Evolutionary conservation across 1,140 invertebrate species (phyloP).

Genomic region (Mercenaria mercenaria): DNA sequence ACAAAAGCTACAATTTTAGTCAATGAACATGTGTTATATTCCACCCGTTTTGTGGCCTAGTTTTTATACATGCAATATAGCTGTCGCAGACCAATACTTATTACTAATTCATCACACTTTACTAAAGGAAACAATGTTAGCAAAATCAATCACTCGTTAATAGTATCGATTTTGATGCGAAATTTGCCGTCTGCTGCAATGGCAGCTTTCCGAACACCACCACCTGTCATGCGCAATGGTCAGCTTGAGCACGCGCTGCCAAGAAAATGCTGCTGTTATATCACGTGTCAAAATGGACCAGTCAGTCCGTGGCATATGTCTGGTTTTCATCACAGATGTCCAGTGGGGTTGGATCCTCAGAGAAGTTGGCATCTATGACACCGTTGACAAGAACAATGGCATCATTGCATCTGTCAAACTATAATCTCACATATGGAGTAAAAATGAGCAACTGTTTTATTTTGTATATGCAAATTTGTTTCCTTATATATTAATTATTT

Average conservation of each 20-base stretch:
- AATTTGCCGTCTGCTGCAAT: constrained; percentile 21
- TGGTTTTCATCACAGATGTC: constrained; percentile 34
- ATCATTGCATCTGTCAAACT: no score
- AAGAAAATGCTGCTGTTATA: neutral
- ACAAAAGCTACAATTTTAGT: no score
- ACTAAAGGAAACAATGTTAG: constrained; percentile 15
- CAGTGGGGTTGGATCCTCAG: neutral
- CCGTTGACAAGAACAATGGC: neutral
- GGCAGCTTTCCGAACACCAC: neutral
- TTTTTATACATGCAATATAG: constrained; percentile 8
- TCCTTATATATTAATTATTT: no score
- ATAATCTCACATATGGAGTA: no score
- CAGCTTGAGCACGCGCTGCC: neutral
- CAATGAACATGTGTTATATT: constrained; percentile 17
- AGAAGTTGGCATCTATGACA: neutral
- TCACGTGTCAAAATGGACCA: constrained; percentile 43
- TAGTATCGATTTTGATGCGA: constrained; percentile 34
- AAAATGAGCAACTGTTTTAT: no score
- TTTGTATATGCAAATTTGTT: no score
- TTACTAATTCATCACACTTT: constrained; percentile 40
- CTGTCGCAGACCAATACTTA: constrained; percentile 5
- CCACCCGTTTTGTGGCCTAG: neutral
- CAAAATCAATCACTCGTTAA: constrained; percentile 44
- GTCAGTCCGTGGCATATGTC: constrained; percentile 4
- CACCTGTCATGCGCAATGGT: constrained; percentile 58